phyloP scores from a whole-genome alignment of 2,113 vertebrate genomes.

The Crotalus viridis region DNA sequence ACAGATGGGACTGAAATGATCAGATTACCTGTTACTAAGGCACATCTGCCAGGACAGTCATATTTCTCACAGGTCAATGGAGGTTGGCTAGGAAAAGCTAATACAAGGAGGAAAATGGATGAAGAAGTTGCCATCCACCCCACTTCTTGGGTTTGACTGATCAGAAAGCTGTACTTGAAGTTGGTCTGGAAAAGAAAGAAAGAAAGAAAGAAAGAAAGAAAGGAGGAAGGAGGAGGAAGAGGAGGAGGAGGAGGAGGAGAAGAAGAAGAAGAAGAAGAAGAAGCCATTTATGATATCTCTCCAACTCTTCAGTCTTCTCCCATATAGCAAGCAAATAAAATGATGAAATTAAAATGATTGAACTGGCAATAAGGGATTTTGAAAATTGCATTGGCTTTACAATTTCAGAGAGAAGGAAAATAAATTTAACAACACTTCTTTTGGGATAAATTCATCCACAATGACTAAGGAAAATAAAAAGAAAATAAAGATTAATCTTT shows the following conservation, averaged over 20 bases:
- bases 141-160: constrained; percentile 72
- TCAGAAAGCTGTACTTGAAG: constrained; percentile 79
- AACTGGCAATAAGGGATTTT: constrained; percentile 61
- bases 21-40: constrained; percentile 97
- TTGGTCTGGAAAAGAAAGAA: constrained; percentile 63
- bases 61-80: constrained; percentile 87
- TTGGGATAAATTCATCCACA: constrained; percentile 56
- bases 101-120: constrained; percentile 72
- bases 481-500: constrained; percentile 59
- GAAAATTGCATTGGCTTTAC: constrained; percentile 46
- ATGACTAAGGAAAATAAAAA: constrained; percentile 32
- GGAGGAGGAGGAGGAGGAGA: not conserved
- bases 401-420: constrained; percentile 43
- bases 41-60: constrained; percentile 98
- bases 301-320: not conserved
- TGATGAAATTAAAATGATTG: constrained; percentile 55
- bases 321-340: constrained; percentile 56
- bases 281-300: constrained; percentile 59
- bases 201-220: not conserved
- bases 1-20: constrained; percentile 98
- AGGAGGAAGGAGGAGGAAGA: too few relatives aligned
- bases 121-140: constrained; percentile 70
- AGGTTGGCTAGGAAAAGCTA: constrained; percentile 77
- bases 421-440: constrained; percentile 53
- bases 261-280: not conserved